Evolutionary conservation across 2,888 invertebrate species (phyloP), one percentile per base, ranked within the genome.

Genomic region (Oasisia sp.): DNA sequence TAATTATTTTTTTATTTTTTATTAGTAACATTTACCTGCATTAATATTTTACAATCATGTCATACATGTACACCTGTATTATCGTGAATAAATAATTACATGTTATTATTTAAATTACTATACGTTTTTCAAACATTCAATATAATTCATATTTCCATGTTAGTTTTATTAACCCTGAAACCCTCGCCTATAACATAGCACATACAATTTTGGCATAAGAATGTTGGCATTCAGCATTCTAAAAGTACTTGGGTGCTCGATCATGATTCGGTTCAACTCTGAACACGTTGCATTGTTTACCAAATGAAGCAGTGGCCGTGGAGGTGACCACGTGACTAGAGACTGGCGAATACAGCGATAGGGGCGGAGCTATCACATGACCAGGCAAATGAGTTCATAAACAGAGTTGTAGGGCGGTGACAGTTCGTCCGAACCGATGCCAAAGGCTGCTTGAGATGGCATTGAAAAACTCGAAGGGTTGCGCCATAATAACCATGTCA

Each of bases 231-330:
- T 14, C 50, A 9, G 50, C 50, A 50, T 50, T 14, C 50, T 50
- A 50, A 50, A 50, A 50, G 14, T 50, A 8, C 50, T 8, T 50
- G 50, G 14, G 9, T 50, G 14, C 50, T 50, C 50, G 50, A 74
- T 74, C n/a, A 27, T 19, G 74, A 50, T 74, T n/a, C 74, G 74
- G 74, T n/a, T 27, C 74, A 27, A 7, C 19, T 27, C 27, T 27
- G 74, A 74, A 74, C 74, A 74, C 74, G 74, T 74, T 74, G 74
- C 74, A 74, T 74, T 74, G 74, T 74, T 74, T 74, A 74, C 74
- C 74, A 74, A 74, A 74, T 19, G 74, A 74, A 74, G n/a, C 74
- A 74, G 74, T 74, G n/a, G 74, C n/a, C 74, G 74, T 74, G 74
- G 74, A 5, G 74, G 74, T n/a, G 74, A 74, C 74, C 74, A 74